Conservation (phyloP, 64 coral and sea anemone species). For the Pachyseris speciosa region DNA sequence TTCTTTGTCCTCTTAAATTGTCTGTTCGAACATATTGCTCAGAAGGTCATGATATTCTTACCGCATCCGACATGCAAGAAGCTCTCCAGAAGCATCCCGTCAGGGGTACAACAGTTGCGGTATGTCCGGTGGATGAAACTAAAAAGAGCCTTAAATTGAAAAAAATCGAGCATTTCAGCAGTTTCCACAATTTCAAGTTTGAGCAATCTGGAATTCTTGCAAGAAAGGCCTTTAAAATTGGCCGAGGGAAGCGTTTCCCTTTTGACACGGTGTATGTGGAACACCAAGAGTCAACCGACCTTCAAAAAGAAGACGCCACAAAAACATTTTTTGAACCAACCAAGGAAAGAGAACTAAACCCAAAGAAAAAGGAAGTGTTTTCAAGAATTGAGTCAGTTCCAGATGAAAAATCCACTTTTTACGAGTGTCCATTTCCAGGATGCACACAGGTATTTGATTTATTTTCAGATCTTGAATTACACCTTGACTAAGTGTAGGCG, state of each 20-base stretch:
- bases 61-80: slow-evolving; percentile 40
- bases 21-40: slow-evolving; percentile 56
- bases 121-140: slow-evolving; percentile 37
- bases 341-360: background rate
- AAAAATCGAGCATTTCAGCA: slow-evolving; percentile 39
- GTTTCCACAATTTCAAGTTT: slow-evolving; percentile 53
- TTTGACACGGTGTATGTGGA: slow-evolving; percentile 28
- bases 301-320: slow-evolving; percentile 3
- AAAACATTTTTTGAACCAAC: slow-evolving; percentile 18
- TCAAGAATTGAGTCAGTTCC: background rate
- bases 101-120: slow-evolving; percentile 47
- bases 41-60: slow-evolving; percentile 64
- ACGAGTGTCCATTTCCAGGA: slow-evolving; percentile 24
- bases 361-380: background rate
- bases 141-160: slow-evolving; percentile 35
- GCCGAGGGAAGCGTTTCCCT: slow-evolving; percentile 46
- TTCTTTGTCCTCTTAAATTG: slow-evolving; percentile 72
- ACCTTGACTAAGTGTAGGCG: slow-evolving; percentile 62
- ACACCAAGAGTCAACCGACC: slow-evolving; percentile 61
- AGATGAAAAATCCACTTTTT: background rate
- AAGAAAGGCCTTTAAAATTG: slow-evolving; percentile 39
- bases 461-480: slow-evolving; percentile 32
- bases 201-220: slow-evolving; percentile 18
- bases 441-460: slow-evolving; percentile 29
- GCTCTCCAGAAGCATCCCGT: slow-evolving; percentile 42